Percentiles rank a stretch among this genome's conserved stretches.
These are phyloP conservation scores for Pseudomugil gertrudae DNA, from an alignment of 2,797 vertebrate genomes.

Conservation along the genomic window DNA sequence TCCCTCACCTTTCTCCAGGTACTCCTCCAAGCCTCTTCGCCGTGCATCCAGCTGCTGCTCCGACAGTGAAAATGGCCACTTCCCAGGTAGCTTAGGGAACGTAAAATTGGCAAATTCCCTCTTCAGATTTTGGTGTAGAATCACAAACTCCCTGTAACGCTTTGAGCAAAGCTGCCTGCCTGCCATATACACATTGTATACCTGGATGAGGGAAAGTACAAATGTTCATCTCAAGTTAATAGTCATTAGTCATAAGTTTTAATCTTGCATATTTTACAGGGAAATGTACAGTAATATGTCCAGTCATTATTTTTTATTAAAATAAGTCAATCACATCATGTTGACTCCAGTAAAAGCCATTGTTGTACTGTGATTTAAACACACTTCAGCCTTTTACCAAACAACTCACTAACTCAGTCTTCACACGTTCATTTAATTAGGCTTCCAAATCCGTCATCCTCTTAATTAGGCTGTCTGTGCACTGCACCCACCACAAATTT, in stretches of 20 bases:
- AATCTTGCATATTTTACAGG: too few relatives aligned
- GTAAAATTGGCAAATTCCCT: conserved; percentile 93
- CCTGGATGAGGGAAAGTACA: conserved; percentile 63
- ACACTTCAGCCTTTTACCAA: neutral
- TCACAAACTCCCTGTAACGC: conserved; percentile 93
- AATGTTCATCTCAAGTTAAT: neutral
- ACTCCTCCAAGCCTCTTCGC: conserved; percentile 93
- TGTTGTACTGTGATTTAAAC: neutral
- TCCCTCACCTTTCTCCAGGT: conserved; percentile 82
- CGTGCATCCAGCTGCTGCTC: conserved; percentile 95
- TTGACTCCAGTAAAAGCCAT: neutral
- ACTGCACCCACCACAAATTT: conserved; percentile 92
- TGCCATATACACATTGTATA: conserved; percentile 97
- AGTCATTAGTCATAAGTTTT: too few relatives aligned
- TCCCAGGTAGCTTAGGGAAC: conserved; percentile 94
- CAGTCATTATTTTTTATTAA: too few relatives aligned
- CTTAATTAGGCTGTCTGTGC: neutral
- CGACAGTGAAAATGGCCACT: conserved; percentile 95
- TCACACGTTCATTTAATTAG: neutral
- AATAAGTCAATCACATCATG: neutral
- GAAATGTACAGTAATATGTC: too few relatives aligned
- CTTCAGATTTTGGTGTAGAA: conserved; percentile 96
- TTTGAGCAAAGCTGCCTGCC: conserved; percentile 96
- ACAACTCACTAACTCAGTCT: neutral
- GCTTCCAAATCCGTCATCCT: neutral